Conservation (phyloP, 2,888 invertebrate genomes). For the Agrenia bidenticulata region DNA sequence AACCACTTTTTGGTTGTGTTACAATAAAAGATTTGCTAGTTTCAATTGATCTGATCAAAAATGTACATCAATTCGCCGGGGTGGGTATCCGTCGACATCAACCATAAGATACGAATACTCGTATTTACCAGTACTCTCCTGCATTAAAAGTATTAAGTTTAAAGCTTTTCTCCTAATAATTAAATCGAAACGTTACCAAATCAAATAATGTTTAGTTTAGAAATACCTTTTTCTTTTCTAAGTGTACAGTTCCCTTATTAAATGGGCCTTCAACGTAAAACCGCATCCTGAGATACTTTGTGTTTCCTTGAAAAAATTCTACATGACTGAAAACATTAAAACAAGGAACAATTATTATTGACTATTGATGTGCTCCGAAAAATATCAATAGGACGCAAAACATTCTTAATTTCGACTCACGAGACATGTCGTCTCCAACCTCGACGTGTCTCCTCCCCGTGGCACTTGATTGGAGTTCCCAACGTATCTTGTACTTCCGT, state of each 20-base stretch:
- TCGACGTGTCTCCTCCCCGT: slow-evolving; percentile 81
- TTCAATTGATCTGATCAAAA: slow-evolving; percentile 40
- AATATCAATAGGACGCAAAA: neutral
- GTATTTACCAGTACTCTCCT: slow-evolving; percentile 75
- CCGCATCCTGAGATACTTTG: slow-evolving; percentile 79
- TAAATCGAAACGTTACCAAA: too few species aligned
- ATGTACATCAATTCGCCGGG: slow-evolving; percentile 64
- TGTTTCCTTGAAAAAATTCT: slow-evolving; percentile 72
- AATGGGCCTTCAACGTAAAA: slow-evolving; percentile 85
- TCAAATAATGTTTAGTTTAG: too few species aligned
- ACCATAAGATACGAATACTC: slow-evolving; percentile 81
- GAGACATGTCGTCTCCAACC: slow-evolving; percentile 80
- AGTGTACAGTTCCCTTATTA: slow-evolving; percentile 77
- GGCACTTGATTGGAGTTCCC: slow-evolving; percentile 86
- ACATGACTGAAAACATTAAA: slow-evolving; percentile 67
- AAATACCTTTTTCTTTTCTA: slow-evolving; percentile 67
- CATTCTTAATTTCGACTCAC: slow-evolving; percentile 54
- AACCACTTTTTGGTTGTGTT: neutral
- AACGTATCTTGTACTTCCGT: slow-evolving; percentile 75
- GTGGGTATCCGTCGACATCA: slow-evolving; percentile 75
- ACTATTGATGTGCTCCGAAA: neutral
- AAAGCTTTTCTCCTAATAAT: too few species aligned
- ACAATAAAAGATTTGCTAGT: neutral
- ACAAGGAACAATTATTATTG: too few species aligned
- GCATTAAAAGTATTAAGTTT: too few species aligned